phyloP scores from a whole-genome alignment of 37 sponge, comb jelly and placozoan species.

The Chondrilla cf. caribensis region DNA sequence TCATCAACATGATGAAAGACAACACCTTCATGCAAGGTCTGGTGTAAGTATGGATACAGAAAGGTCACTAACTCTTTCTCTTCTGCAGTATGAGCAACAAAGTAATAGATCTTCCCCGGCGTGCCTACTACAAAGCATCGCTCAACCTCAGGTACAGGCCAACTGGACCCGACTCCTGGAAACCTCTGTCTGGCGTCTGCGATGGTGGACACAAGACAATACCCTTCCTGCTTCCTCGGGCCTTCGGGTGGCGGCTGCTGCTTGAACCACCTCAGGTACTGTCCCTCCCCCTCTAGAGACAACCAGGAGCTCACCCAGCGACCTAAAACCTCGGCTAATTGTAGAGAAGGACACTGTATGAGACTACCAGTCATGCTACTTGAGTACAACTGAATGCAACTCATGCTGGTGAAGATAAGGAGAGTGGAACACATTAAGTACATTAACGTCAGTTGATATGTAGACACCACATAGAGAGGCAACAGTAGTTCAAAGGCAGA shows the following conservation, averaged over 20 bases:
- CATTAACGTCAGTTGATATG: no score
- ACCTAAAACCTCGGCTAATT: background rate
- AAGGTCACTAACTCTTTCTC: background rate
- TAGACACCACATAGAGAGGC: no score
- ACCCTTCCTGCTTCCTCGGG: background rate
- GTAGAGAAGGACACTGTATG: background rate
- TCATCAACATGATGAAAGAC: no score
- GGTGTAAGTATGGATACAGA: no score
- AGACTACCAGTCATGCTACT: no score
- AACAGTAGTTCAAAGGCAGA: no score
- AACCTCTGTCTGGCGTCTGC: conserved; percentile 2
- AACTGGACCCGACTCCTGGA: background rate
- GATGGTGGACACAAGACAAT: background rate
- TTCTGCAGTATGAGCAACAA: background rate
- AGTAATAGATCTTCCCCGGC: background rate
- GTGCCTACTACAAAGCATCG: conserved; percentile 6
- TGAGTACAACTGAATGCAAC: no score
- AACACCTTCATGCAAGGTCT: no score
- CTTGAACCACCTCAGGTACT: conserved; percentile 29
- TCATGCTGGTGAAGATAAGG: no score
- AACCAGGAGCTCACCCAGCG: background rate
- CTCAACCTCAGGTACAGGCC: background rate
- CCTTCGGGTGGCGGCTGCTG: background rate
- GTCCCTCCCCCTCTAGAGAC: conserved; percentile 3
- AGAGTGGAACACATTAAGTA: no score